Evolutionary conservation across 2,797 vertebrate genomes (phyloP), one percentile per base, ranked within the genome.

Genomic region (Sandelia bainsii): DNA sequence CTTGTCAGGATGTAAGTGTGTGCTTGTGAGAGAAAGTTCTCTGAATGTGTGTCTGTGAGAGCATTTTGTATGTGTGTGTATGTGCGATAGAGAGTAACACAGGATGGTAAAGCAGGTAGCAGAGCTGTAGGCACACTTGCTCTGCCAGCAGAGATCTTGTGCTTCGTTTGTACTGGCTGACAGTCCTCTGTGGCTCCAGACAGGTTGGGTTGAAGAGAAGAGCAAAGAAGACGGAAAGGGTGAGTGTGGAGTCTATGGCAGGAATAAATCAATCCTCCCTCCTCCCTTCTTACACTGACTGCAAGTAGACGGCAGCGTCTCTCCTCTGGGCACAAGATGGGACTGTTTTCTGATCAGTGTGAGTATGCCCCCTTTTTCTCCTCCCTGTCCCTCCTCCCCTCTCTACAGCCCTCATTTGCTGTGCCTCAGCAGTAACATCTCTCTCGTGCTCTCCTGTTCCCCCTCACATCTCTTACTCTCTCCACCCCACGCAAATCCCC

Each of bases 391-490:
- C 64, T 72, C 82, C 72, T 59, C 75, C 76, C 75, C 71, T 67
- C 73, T 64, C 84, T 44, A 67, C 79, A 79, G 67, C 62, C 71
- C 82, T 89, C 86, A 79, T 92, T 90, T 87, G 87, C 88, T 79
- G 71, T 46, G 77, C 76, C 81, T 89, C 79, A 87, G 87, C 87
- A 89, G 74, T 79, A 83, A 87, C 79, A 86, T 88, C 75, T 85
- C 88, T 54, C 74, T 56, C 73, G 20, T 65, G 17, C 50, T 46
- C 60, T 80, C 75, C 63, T 65, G 50, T 53, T 66, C 77, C 69
- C 84, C 12, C 62, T 64, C 62, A 75, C 82, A 76, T 83, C 68
- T 83, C 78, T 72, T 81, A 62, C 85, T 77, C 63, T 75, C 83
- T 69, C 66, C 62, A 67, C 75, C 83, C 80, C 72, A 64, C 67